Evolutionary conservation across 2,797 vertebrate genomes (phyloP).

Genomic region (Siniperca obscura): DNA sequence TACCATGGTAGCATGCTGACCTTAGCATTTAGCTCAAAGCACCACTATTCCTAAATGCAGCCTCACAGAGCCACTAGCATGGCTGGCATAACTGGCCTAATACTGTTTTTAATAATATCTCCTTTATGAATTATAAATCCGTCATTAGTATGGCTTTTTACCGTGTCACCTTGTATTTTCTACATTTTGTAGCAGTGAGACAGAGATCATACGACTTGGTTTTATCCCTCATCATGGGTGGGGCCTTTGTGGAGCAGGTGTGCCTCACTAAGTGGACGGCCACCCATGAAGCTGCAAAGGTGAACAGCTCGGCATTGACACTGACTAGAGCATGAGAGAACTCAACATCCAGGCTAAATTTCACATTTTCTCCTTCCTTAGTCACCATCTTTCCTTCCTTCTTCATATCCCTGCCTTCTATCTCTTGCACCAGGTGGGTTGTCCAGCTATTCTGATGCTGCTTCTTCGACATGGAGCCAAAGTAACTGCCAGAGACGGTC

Average conservation of each 20-base stretch:
- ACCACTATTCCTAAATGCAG: background rate
- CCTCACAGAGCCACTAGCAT: background rate
- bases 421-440: slow-evolving; percentile 74
- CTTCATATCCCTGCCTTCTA: background rate
- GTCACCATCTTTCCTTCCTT: background rate
- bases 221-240: slow-evolving; percentile 84
- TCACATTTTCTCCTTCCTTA: too few species aligned
- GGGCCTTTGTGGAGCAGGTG: slow-evolving; percentile 88
- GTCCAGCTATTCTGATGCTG: slow-evolving; percentile 83
- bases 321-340: fast-evolving
- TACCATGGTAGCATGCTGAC: background rate
- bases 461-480: slow-evolving; percentile 87
- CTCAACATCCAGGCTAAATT: background rate
- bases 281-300: slow-evolving; percentile 92
- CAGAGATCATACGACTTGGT: slow-evolving; percentile 85
- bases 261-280: slow-evolving; percentile 88
- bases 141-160: background rate
- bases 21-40: background rate
- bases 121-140: background rate
- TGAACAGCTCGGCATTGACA: slow-evolving; percentile 17
- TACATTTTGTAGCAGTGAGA: slow-evolving; percentile 80
- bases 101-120: background rate
- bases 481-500: slow-evolving; percentile 81
- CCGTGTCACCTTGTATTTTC: background rate
- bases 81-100: background rate